Percentiles rank a stretch among this genome's conserved stretches.
Evolutionary conservation across 2,888 invertebrate genomes (phyloP).

Genomic region (Caenorhabditis afra): DNA sequence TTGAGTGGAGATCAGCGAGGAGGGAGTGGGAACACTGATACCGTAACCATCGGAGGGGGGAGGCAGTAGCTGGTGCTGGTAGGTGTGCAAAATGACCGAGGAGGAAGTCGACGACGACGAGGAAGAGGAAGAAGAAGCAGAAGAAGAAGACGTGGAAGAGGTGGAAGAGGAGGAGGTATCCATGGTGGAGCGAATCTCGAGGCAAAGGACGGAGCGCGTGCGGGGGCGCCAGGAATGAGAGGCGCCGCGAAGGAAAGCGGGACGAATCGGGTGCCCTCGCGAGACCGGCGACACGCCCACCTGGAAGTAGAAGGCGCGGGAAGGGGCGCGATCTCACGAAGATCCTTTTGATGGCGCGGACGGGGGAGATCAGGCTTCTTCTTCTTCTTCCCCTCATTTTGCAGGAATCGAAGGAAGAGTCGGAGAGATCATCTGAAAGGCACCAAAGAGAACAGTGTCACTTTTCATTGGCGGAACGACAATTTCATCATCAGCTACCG

Average conservation of each 20-base stretch:
- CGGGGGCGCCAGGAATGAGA: slow-evolving; percentile 41
- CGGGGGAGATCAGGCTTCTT: slow-evolving; percentile 3
- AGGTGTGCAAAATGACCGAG: slow-evolving; percentile 43
- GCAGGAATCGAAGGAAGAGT: not conserved
- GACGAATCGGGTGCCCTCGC: slow-evolving; percentile 44
- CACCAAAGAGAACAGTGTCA: not conserved
- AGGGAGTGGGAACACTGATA: slow-evolving; percentile 12
- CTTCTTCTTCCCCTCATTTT: slow-evolving; percentile 4
- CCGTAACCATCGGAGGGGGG: slow-evolving; percentile 21
- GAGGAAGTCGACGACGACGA: slow-evolving; percentile 18
- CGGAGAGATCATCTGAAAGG: not conserved
- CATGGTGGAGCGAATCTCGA: not conserved
- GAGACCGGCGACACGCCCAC: slow-evolving; percentile 57
- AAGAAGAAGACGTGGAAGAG: too few species aligned
- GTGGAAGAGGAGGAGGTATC: slow-evolving; percentile 1
- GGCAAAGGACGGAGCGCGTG: not conserved
- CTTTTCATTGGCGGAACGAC: too few species aligned
- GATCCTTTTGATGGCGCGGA: slow-evolving; percentile 23
- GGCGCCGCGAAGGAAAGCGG: slow-evolving; percentile 34
- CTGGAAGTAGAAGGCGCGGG: not conserved
- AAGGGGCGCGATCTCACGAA: too few species aligned
- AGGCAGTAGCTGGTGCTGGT: slow-evolving; percentile 37
- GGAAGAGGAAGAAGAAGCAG: too few species aligned
- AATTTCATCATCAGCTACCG: not conserved
- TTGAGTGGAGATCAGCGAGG: not conserved